A percentile compares a stretch with the other conserved stretches of the same genome.
phyloP scores from a whole-genome alignment of 2,888 invertebrate species.

The Merodon equestris region DNA sequence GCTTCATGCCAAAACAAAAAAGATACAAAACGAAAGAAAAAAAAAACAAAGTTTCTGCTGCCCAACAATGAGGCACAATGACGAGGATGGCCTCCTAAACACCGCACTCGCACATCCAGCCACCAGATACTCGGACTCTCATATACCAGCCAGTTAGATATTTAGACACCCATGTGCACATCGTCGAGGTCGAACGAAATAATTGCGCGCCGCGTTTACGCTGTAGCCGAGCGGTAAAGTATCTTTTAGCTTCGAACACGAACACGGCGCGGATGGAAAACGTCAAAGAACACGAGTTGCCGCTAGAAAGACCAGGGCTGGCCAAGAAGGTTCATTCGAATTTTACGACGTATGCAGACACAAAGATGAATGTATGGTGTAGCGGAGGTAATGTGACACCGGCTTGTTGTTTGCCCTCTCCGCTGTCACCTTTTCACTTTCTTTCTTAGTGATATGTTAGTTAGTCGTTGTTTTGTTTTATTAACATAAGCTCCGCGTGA shows the following conservation, averaged over 20 bases:
- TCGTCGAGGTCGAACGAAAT: constrained; percentile 23
- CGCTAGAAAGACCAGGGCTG: constrained; percentile 3
- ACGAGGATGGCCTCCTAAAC: constrained; percentile 46
- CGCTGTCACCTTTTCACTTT: constrained; percentile 64
- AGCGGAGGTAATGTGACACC: constrained; percentile 60
- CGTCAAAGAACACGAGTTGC: constrained; percentile 8
- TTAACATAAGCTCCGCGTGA: constrained; percentile 25
- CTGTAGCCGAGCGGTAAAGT: background rate
- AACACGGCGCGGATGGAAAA: constrained; percentile 5
- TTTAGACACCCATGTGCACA: background rate
- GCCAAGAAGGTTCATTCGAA: constrained; percentile 29
- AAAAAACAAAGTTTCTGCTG: constrained; percentile 47
- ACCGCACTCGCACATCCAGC: constrained; percentile 45
- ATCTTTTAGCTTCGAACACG: background rate
- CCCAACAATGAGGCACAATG: constrained; percentile 55
- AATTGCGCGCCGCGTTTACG: constrained; percentile 31
- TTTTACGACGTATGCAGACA: too few species aligned
- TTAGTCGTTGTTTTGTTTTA: background rate
- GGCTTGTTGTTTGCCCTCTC: constrained; percentile 44
- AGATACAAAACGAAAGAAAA: constrained; percentile 14
- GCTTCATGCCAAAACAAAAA: constrained; percentile 61
- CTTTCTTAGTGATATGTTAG: constrained; percentile 33
- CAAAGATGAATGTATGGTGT: background rate
- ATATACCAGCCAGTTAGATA: too few species aligned
- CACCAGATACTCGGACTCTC: constrained; percentile 29